A percentile compares a stretch with the other conserved stretches of the same genome.
phyloP scores from a whole-genome alignment of 2,113 vertebrate species.

The Eublepharis macularius region DNA sequence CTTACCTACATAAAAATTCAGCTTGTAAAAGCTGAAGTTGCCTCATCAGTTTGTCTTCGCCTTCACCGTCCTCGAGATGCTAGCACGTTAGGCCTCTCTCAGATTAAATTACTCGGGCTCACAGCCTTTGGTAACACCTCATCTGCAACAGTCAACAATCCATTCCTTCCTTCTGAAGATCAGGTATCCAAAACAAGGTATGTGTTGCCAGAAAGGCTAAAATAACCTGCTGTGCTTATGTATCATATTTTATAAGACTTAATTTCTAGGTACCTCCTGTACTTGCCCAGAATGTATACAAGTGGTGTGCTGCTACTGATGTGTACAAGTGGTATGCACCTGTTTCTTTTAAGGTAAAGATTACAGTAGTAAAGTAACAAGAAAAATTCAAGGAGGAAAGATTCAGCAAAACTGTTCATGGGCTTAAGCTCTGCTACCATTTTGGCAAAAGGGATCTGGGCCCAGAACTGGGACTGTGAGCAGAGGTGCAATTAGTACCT shows the following conservation, averaged over 20 bases:
- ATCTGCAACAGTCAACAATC: conserved; percentile 97
- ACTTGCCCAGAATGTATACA: not conserved
- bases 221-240: not conserved
- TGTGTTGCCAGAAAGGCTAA: not conserved
- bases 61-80: conserved; percentile 96
- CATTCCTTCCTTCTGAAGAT: conserved; percentile 97
- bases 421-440: not conserved
- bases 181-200: conserved; percentile 99
- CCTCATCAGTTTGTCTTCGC: conserved; percentile 94
- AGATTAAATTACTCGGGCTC: conserved; percentile 95
- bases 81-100: conserved; percentile 94
- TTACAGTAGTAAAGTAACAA: not conserved
- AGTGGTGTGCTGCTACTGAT: not conserved
- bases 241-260: not conserved
- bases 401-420: not conserved
- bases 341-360: not conserved
- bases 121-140: conserved; percentile 98
- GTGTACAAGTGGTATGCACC: not conserved
- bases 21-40: conserved; percentile 96
- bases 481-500: too few relatives aligned
- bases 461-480: not conserved
- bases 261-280: not conserved
- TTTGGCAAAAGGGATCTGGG: not conserved
- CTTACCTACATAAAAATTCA: conserved; percentile 99
- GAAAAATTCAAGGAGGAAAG: not conserved